phyloP scores from a whole-genome alignment of 2,797 vertebrate genomes.

The Menidia menidia region DNA sequence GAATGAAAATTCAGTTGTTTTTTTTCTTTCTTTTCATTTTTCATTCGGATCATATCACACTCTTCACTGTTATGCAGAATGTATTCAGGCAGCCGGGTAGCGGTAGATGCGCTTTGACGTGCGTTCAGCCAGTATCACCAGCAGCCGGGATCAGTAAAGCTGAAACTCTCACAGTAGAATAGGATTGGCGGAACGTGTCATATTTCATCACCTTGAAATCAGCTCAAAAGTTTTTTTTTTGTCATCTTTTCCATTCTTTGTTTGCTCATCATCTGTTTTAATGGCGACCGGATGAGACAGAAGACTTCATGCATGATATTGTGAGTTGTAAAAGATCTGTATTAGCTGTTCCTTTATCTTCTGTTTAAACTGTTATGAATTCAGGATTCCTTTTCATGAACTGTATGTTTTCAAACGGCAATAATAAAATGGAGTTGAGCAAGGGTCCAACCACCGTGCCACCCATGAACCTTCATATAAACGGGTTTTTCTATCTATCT shows the following conservation, averaged over 20 bases:
- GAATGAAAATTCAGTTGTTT: not conserved
- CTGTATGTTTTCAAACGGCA: slow-evolving; percentile 49
- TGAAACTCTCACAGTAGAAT: not conserved
- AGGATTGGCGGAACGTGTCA: slow-evolving; percentile 5
- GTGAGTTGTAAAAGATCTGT: not conserved
- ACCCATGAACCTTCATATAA: slow-evolving; percentile 3
- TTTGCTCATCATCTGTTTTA: not conserved
- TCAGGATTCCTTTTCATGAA: slow-evolving; percentile 21
- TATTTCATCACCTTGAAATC: slow-evolving; percentile 14
- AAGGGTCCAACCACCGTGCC: slow-evolving; percentile 2
- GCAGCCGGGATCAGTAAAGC: not conserved
- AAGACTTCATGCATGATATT: slow-evolving; percentile 2
- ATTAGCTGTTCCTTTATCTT: slow-evolving; percentile 7
- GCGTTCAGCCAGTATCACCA: not conserved
- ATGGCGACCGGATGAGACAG: not conserved
- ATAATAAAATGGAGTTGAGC: slow-evolving; percentile 51
- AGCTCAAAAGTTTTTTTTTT: slow-evolving; percentile 9
- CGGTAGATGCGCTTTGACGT: not conserved
- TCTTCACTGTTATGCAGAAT: slow-evolving; percentile 3
- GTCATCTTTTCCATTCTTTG: not conserved
- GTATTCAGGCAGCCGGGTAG: slow-evolving; percentile 1
- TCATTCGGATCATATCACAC: not conserved
- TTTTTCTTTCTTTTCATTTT: not conserved
- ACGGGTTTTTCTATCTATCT: not conserved
- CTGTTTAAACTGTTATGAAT: slow-evolving; percentile 11